These are phyloP conservation scores for Copidosoma floridanum DNA, from an alignment of 1,140 invertebrate genomes.

Conservation along the genomic window DNA sequence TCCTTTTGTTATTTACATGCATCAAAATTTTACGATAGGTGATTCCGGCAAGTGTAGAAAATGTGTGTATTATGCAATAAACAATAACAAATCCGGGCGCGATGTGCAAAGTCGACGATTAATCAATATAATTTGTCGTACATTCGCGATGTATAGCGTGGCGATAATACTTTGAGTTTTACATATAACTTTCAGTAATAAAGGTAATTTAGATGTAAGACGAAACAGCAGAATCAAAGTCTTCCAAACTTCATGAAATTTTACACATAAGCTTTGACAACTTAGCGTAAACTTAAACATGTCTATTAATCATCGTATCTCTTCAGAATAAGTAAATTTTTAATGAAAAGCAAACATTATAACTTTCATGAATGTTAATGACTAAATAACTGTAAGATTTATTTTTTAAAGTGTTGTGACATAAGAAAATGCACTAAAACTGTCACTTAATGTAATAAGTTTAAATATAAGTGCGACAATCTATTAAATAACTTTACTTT, in stretches of 20 bases:
- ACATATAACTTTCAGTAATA: too few relatives aligned
- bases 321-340: too few relatives aligned
- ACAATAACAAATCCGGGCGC: constrained; percentile 35
- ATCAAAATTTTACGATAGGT: constrained; percentile 22
- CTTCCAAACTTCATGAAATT: too few relatives aligned
- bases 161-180: constrained; percentile 3
- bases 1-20: neutral
- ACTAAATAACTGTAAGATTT: too few relatives aligned
- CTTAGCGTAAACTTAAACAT: too few relatives aligned
- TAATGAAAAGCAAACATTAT: too few relatives aligned
- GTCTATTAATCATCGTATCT: too few relatives aligned
- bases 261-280: too few relatives aligned
- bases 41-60: constrained; percentile 39
- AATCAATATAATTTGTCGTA: constrained; percentile 21
- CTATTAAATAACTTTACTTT: too few relatives aligned
- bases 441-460: too few relatives aligned
- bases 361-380: too few relatives aligned
- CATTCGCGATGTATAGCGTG: constrained; percentile 3
- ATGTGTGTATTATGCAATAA: constrained; percentile 57
- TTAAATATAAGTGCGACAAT: neutral
- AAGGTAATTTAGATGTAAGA: neutral
- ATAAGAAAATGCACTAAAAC: neutral
- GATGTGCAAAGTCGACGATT: constrained; percentile 29
- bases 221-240: constrained; percentile 46
- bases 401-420: neutral